Evolutionary conservation across 1,140 invertebrate species (phyloP).

Genomic region (Nephotettix cincticeps): DNA sequence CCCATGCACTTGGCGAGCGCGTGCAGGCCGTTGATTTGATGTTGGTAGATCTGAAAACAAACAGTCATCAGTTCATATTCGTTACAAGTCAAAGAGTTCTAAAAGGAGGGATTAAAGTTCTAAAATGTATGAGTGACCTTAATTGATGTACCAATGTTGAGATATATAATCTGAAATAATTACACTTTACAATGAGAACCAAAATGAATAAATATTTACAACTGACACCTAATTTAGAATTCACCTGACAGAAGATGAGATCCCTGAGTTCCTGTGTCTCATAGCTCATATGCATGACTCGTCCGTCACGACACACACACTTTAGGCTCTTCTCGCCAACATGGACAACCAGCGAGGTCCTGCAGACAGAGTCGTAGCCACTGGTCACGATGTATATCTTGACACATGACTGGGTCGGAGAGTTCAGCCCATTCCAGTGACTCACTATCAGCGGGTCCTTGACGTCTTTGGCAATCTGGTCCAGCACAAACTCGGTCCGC

Average conservation of each 20-base stretch:
- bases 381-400: constrained; percentile 93
- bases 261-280: constrained; percentile 91
- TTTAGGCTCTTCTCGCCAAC: constrained; percentile 93
- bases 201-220: background rate
- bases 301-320: constrained; percentile 88
- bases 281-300: constrained; percentile 90
- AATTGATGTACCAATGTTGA: too few relatives aligned
- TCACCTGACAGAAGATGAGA: constrained; percentile 89
- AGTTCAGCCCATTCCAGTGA: constrained; percentile 93
- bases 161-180: background rate
- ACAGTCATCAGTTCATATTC: too few relatives aligned
- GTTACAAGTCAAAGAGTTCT: too few relatives aligned
- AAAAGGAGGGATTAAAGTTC: too few relatives aligned
- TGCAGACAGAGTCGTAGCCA: constrained; percentile 78
- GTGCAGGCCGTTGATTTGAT: constrained; percentile 87
- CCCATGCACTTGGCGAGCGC: constrained; percentile 88
- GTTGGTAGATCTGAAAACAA: constrained; percentile 91
- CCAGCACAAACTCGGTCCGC: constrained; percentile 89
- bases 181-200: too few relatives aligned
- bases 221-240: constrained; percentile 19
- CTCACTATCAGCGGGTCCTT: constrained; percentile 94
- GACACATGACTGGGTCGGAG: constrained; percentile 87
- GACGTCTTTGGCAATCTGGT: constrained; percentile 86
- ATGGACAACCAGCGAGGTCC: constrained; percentile 85
- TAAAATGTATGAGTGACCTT: too few relatives aligned